phyloP scores from a whole-genome alignment of 2,113 vertebrate species.

The Xyrauchen texanus region DNA sequence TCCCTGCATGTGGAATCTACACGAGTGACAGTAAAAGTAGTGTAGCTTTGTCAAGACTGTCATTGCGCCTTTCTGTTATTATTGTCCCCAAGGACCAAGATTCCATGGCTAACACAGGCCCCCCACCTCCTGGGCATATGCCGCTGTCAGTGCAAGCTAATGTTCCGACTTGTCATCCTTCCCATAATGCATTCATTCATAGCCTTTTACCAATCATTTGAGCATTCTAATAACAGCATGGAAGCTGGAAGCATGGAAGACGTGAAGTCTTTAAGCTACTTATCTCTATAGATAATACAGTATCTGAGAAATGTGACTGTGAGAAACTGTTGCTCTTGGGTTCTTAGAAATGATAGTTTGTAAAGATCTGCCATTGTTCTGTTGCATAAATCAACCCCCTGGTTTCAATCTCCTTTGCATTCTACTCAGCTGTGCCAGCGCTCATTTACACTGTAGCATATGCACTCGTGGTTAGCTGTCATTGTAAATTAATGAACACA shows the following conservation, averaged over 20 bases:
- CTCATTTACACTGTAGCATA: constrained; percentile 47
- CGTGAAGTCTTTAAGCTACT: constrained; percentile 25
- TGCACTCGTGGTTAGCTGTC: constrained; percentile 60
- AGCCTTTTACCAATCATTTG: background rate
- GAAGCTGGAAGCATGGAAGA: constrained; percentile 42
- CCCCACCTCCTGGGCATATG: constrained; percentile 56
- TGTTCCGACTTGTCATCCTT: constrained; percentile 39
- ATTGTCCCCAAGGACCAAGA: constrained; percentile 28
- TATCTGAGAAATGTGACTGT: background rate
- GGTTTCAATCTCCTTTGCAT: constrained; percentile 41
- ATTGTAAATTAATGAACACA: constrained; percentile 70
- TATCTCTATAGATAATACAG: constrained; percentile 19
- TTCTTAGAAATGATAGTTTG: constrained; percentile 27
- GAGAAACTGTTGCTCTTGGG: constrained; percentile 13
- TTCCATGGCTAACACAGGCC: constrained; percentile 24
- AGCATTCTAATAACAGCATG: constrained; percentile 24
- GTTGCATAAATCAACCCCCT: constrained; percentile 50
- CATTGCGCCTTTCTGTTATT: constrained; percentile 41
- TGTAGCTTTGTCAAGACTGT: constrained; percentile 44
- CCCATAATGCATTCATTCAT: constrained; percentile 37
- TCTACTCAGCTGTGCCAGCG: constrained; percentile 44
- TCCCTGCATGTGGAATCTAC: constrained; percentile 12
- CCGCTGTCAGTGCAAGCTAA: constrained; percentile 44
- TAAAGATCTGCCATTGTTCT: constrained; percentile 29
- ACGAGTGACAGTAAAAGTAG: constrained; percentile 9